Evolutionary conservation across 2,113 vertebrate species (phyloP).

Genomic region (Siniperca chuatsi): DNA sequence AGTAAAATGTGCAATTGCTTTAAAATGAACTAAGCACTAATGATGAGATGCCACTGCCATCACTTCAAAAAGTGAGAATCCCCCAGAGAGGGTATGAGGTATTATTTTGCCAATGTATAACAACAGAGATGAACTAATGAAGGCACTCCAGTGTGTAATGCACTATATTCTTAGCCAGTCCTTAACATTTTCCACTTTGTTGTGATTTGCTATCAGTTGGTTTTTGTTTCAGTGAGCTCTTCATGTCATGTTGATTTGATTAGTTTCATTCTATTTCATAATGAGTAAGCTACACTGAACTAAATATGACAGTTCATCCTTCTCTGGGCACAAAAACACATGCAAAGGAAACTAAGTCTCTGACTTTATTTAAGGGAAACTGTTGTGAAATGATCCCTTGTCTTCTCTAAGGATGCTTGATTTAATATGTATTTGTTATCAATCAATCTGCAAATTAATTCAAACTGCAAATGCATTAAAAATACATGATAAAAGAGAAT

Average conservation of each 20-base stretch:
- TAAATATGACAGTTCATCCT: constrained; percentile 16
- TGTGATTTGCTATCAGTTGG: constrained; percentile 36
- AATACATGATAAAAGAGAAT: background rate
- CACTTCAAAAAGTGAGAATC: background rate
- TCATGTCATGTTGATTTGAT: constrained; percentile 27
- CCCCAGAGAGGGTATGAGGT: background rate
- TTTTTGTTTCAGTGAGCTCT: constrained; percentile 22
- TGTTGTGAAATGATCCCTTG: background rate
- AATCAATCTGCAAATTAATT: background rate
- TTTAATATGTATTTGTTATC: background rate
- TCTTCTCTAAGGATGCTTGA: background rate
- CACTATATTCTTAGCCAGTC: background rate
- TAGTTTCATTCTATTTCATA: constrained; percentile 23
- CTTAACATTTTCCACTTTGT: constrained; percentile 36
- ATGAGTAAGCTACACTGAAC: background rate
- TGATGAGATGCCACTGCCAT: background rate
- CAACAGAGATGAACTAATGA: constrained; percentile 11
- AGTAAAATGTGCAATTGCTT: background rate
- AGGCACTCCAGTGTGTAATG: background rate
- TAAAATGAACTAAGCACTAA: background rate
- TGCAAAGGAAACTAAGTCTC: background rate
- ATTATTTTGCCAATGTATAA: background rate
- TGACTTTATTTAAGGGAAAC: background rate
- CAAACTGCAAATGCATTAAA: background rate
- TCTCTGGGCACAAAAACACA: background rate